Percentiles rank a stretch among this genome's conserved stretches.
Conservation (phyloP, 2,797 vertebrate species). For the Rhinogobio ventralis region DNA sequence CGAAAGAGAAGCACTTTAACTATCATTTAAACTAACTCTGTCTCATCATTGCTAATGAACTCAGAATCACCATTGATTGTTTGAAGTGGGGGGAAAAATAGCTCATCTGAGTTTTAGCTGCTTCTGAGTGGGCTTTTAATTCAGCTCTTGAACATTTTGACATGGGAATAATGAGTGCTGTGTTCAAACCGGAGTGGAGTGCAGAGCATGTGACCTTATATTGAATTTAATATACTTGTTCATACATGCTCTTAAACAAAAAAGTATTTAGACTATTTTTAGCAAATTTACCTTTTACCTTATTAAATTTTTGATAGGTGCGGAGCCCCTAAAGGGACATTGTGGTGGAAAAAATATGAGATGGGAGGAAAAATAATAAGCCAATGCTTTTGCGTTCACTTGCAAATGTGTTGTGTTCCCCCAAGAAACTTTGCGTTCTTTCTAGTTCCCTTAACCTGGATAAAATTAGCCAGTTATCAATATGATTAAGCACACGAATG, state of each 20-base stretch:
- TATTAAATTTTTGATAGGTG: neutral
- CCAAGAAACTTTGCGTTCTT: no score
- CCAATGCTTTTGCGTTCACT: no score
- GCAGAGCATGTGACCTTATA: neutral
- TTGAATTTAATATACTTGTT: neutral
- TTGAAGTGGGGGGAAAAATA: conserved; percentile 40
- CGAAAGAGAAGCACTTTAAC: conserved; percentile 1
- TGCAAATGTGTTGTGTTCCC: no score
- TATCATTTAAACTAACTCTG: conserved; percentile 18
- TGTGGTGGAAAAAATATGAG: no score
- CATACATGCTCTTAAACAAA: neutral
- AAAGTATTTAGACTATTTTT: neutral
- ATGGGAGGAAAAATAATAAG: no score
- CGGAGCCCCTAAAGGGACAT: no score
- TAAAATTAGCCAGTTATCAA: no score
- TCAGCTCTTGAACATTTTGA: conserved; percentile 41
- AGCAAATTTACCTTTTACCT: neutral
- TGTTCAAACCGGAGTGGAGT: conserved; percentile 12
- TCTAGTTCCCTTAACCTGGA: no score
- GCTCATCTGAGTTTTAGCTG: conserved; percentile 25
- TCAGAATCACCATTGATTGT: conserved; percentile 39
- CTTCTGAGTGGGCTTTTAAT: conserved; percentile 52
- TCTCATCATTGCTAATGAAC: conserved; percentile 37
- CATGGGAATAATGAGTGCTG: conserved; percentile 25
- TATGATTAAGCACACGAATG: no score